phyloP scores from a whole-genome alignment of 2,113 vertebrate genomes.

The Phyllostomus discolor region DNA sequence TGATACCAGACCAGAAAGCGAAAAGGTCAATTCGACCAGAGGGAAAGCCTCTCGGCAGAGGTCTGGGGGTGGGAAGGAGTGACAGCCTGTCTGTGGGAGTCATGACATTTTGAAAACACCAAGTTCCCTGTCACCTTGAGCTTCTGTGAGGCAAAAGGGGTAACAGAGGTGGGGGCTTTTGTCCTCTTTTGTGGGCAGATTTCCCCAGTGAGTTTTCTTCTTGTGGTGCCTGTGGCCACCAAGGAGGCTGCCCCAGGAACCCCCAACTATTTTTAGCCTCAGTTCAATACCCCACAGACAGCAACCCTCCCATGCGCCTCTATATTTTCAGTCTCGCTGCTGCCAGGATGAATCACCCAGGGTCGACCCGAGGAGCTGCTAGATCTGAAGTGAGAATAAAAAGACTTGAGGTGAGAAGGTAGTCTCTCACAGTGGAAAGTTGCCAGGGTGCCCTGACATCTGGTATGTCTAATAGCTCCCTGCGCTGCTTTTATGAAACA shows the following conservation, averaged over 20 bases:
- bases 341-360: slow-evolving; percentile 10
- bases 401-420: background rate
- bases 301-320: background rate
- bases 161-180: slow-evolving; percentile 39
- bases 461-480: background rate
- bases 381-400: background rate
- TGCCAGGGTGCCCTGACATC: background rate
- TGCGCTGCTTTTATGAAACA: background rate
- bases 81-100: background rate
- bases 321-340: background rate
- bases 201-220: slow-evolving; percentile 7
- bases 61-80: background rate
- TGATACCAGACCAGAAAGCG: background rate
- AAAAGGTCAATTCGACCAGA: background rate
- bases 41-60: background rate
- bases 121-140: slow-evolving; percentile 24
- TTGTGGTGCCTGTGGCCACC: background rate
- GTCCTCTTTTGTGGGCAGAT: slow-evolving; percentile 33
- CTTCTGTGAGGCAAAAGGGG: background rate
- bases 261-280: slow-evolving; percentile 57
- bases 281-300: background rate
- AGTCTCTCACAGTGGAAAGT: background rate
- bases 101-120: slow-evolving; percentile 54
- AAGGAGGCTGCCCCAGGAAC: slow-evolving; percentile 43
- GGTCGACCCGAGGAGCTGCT: background rate